Evolutionary conservation across 2,113 vertebrate species (phyloP), one percentile per base, ranked within the genome.

Genomic region (Cochlearius cochlearius): DNA sequence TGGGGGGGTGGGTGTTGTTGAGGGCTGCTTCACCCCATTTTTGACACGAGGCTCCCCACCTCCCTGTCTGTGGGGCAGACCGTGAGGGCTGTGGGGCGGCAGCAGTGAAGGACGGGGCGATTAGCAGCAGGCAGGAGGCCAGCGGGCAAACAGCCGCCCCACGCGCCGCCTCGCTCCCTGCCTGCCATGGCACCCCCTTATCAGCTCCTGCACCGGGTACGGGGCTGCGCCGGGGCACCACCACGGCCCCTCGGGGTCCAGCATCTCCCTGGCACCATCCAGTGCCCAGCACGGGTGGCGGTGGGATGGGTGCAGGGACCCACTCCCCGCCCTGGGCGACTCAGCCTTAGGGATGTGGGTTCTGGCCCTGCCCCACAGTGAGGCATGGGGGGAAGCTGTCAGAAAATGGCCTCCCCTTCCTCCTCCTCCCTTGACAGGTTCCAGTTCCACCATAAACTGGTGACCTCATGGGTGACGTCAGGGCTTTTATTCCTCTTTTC

Each of bases 191-290:
- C 81, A 29, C 34, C 55, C 55, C 36, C 27, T 93, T 96, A 96
- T 96, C 94, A 17, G 85, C 63, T 56, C 68, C 81, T 39, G 77
- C 18, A 8, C 59, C 0, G 0, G 60, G 91, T 34, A 85, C 21
- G 0, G 47, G 68, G 50, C 85, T 86, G 88, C 13, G 41, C 90
- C 0, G 0, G 38, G 50, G 21, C 27, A 12, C 7, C 1, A 12
- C 47, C 0, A 0, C 4, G 19, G 25, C 10, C 23, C 14, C 7
- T 47, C 6, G 4, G n/a, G 3, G 11, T 30, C 75, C 9, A 7
- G 56, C 49, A 39, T 8, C 38, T 39, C 49, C n/a, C 56, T 0
- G 0, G 69, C 15, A 16, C 67, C 41, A 9, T 14, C 49, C 39
- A 32, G 78, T 32, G 29, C 58, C n/a, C 50, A 32, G 11, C 23